phyloP scores from a whole-genome alignment of 2,113 vertebrate species.

The Galeopterus variegatus region DNA sequence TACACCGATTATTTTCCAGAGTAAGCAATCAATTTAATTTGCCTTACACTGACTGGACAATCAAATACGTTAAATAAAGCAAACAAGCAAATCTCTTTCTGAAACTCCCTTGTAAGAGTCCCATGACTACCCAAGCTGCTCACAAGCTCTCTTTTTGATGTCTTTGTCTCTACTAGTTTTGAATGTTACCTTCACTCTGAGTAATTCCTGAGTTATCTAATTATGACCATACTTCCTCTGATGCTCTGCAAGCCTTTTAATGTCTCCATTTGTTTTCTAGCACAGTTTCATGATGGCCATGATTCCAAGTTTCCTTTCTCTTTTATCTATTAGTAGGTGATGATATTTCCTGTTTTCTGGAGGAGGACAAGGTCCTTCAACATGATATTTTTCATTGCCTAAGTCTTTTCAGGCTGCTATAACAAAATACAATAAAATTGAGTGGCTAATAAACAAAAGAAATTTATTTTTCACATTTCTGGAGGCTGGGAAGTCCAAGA shows the following conservation, averaged over 20 bases:
- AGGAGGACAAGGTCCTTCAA: not conserved
- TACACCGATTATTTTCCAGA: constrained; percentile 16
- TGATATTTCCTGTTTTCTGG: not conserved
- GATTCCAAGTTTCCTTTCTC: not conserved
- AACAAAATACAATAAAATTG: no score
- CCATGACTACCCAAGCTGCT: not conserved
- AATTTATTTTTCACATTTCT: no score
- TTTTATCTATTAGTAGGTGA: not conserved
- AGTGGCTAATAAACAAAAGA: no score
- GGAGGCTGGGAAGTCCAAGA: no score
- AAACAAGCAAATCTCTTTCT: not conserved
- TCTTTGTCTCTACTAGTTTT: not conserved
- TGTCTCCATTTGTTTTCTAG: not conserved
- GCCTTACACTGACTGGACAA: constrained; percentile 36
- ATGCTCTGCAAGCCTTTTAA: no score
- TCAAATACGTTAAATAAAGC: constrained; percentile 40
- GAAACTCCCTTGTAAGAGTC: not conserved
- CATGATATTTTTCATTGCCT: no score
- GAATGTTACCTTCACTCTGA: not conserved
- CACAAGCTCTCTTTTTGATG: not conserved
- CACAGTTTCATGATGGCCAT: accelerated
- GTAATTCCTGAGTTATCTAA: no score
- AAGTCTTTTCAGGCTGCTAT: no score
- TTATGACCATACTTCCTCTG: no score
- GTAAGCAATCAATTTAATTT: constrained; percentile 56